Conservation (phyloP, 2,113 vertebrate species). For the Himantopus leucocephalus region DNA sequence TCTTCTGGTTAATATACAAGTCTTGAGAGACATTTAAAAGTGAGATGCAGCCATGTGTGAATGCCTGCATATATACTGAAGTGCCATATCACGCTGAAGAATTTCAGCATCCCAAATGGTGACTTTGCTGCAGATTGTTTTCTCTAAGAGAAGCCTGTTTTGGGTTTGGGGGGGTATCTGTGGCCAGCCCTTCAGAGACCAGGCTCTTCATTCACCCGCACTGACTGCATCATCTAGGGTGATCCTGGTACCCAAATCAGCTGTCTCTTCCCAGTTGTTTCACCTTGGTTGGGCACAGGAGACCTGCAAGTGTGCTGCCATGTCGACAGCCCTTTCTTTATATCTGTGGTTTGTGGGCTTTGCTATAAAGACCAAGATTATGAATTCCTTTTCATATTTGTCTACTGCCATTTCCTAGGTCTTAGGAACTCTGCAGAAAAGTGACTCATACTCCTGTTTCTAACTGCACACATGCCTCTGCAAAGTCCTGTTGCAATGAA, state of each 20-base stretch:
- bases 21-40: slow-evolving; percentile 48
- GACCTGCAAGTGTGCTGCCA: fast-evolving
- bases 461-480: not conserved
- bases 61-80: not conserved
- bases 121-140: not conserved
- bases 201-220: not conserved
- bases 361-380: not conserved
- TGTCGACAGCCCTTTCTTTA: not conserved
- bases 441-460: not conserved
- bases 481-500: not conserved
- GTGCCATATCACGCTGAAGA: not conserved
- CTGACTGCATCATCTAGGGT: no score
- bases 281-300: not conserved
- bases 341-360: not conserved
- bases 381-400: not conserved
- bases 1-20: slow-evolving; percentile 38
- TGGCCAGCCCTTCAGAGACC: not conserved
- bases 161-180: not conserved
- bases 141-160: not conserved
- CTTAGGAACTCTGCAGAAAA: not conserved
- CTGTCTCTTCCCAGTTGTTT: not conserved
- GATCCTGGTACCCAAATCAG: not conserved
- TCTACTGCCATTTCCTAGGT: not conserved
- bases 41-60: slow-evolving; percentile 41
- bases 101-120: not conserved